These are phyloP conservation scores for Coregonus ussuriensis DNA, from an alignment of 2,797 vertebrate genomes.

Conservation along the genomic window DNA sequence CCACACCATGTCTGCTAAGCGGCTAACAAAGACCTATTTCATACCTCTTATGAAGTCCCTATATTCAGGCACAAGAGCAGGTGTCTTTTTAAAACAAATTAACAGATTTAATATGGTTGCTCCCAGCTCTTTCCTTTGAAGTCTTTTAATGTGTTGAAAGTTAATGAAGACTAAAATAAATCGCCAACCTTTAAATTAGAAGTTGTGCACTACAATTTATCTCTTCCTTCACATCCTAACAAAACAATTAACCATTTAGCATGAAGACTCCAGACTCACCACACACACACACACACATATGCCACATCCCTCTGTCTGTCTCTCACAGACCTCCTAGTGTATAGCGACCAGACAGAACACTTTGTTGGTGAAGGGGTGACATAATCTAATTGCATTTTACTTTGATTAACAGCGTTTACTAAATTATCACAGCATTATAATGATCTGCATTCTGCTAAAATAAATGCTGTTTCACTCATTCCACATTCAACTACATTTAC, in stretches of 20 bases:
- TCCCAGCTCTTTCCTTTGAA: slow-evolving; percentile 35
- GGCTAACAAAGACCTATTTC: slow-evolving; percentile 52
- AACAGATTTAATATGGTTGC: slow-evolving; percentile 50
- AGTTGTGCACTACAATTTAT: slow-evolving; percentile 9
- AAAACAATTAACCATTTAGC: slow-evolving; percentile 13
- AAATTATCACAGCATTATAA: background rate
- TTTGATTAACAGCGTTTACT: background rate
- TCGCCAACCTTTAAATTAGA: slow-evolving; percentile 13
- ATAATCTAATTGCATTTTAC: background rate
- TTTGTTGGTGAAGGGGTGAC: background rate
- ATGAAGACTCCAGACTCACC: slow-evolving; percentile 4
- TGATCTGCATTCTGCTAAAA: background rate
- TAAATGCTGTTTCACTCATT: background rate
- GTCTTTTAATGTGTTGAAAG: slow-evolving; percentile 26
- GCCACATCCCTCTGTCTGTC: slow-evolving; percentile 8
- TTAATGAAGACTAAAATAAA: background rate
- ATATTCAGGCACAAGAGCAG: slow-evolving; percentile 50
- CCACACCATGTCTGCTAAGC: slow-evolving; percentile 52
- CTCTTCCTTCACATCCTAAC: background rate
- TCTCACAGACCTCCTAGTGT: background rate
- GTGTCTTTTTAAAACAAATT: slow-evolving; percentile 59
- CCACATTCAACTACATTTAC: background rate
- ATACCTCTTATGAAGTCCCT: slow-evolving; percentile 44
- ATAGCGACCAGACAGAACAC: background rate
- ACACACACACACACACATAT: background rate